A percentile compares a stretch with the other conserved stretches of the same genome.
Evolutionary conservation across 2,113 vertebrate species (phyloP).

Genomic region (Callorhinus ursinus): DNA sequence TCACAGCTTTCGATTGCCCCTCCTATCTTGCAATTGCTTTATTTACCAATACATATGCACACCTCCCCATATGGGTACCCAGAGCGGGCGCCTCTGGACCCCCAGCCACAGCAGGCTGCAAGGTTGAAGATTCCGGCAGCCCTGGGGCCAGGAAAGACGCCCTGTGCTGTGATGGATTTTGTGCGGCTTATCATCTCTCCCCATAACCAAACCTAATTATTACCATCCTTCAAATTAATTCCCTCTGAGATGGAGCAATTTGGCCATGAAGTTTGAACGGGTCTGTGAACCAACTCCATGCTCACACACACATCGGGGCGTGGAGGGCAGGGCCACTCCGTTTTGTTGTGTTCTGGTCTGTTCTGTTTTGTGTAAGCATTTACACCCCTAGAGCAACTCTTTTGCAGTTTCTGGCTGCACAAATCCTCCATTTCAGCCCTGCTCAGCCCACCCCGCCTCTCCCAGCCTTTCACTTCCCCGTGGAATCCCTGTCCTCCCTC

Average conservation of each 20-base stretch:
- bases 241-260: neutral
- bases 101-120: neutral
- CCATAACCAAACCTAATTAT: neutral
- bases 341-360: neutral
- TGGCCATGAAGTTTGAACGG: neutral
- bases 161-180: neutral
- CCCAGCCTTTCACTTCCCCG: neutral
- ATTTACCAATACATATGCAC: neutral
- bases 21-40: neutral
- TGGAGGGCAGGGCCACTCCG: neutral
- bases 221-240: neutral
- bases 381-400: neutral
- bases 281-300: neutral
- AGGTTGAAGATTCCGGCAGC: rapidly evolving
- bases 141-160: neutral
- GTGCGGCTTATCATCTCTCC: neutral
- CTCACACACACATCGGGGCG: neutral
- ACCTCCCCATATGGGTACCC: rapidly evolving
- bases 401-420: neutral
- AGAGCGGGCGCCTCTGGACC: neutral
- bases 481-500: neutral
- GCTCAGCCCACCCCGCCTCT: neutral
- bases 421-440: neutral
- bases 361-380: constrained; percentile 6
- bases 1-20: neutral